These are phyloP conservation scores for Taxidea taxus DNA, from an alignment of 2,113 vertebrate genomes.

Conservation along the genomic window DNA sequence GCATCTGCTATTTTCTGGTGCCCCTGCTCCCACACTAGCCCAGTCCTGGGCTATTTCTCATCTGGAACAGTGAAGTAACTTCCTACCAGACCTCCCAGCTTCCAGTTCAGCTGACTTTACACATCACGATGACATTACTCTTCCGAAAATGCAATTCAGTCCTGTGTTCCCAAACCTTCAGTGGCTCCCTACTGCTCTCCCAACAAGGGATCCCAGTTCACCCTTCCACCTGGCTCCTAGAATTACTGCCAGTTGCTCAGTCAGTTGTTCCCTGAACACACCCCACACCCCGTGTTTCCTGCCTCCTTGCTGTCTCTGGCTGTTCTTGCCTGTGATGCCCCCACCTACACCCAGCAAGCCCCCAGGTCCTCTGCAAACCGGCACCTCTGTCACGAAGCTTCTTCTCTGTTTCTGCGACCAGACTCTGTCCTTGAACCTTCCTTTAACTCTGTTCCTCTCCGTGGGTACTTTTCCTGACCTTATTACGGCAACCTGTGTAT, in stretches of 20 bases:
- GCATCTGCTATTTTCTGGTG: not conserved
- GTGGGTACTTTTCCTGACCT: not conserved
- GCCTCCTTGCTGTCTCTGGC: not conserved
- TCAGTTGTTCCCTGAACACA: not conserved
- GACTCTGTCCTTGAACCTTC: not conserved
- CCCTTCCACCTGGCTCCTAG: not conserved
- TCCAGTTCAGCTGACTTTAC: not conserved
- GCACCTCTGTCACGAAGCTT: not conserved
- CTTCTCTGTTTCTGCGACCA: not conserved
- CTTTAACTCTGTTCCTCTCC: not conserved
- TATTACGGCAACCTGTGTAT: not conserved
- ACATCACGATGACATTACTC: not conserved
- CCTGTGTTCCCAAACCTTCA: not conserved
- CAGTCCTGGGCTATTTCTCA: not conserved
- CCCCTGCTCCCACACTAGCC: not conserved
- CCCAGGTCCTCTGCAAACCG: not conserved
- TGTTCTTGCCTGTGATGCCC: not conserved
- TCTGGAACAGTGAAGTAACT: not conserved
- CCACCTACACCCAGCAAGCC: not conserved
- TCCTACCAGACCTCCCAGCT: not conserved
- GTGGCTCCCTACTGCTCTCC: not conserved
- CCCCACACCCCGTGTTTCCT: accelerated
- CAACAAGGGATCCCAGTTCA: not conserved
- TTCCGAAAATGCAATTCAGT: not conserved
- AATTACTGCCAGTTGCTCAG: not conserved